Percentiles rank a stretch among this genome's conserved stretches.
Evolutionary conservation across 2,797 vertebrate genomes (phyloP).

Genomic region (Rhinatrema bivittatum): DNA sequence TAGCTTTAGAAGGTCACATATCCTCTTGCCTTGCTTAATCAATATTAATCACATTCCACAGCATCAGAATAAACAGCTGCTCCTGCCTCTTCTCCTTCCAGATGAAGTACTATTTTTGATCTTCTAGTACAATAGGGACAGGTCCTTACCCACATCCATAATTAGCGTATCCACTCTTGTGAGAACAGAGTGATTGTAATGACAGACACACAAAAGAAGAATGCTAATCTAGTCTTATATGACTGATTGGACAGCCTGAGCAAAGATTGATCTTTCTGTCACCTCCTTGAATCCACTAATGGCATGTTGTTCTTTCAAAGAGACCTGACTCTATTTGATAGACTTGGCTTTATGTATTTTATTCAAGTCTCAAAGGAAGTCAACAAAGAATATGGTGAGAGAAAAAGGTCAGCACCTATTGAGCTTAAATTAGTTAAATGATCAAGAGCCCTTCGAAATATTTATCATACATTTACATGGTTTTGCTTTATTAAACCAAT

Average conservation of each 20-base stretch:
- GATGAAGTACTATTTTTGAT: conserved; percentile 24
- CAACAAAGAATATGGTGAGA: conserved; percentile 41
- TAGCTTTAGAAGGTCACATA: conserved; percentile 36
- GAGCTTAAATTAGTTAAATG: conserved; percentile 82
- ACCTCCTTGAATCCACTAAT: conserved; percentile 44
- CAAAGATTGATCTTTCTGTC: conserved; percentile 76
- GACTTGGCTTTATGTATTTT: conserved; percentile 70
- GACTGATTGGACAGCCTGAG: conserved; percentile 54
- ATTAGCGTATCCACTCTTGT: conserved; percentile 18
- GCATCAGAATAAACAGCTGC: conserved; percentile 32
- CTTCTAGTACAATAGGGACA: conserved; percentile 19
- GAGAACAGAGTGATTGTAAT: conserved; percentile 25
- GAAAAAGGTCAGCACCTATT: conserved; percentile 70
- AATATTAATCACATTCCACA: conserved; percentile 33
- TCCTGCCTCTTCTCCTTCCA: conserved; percentile 12
- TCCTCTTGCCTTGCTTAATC: conserved; percentile 38
- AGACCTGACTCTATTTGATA: conserved; percentile 63
- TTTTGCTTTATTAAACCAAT: background rate
- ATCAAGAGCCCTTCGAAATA: conserved; percentile 57
- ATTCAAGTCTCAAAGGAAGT: conserved; percentile 42
- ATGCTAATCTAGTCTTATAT: conserved; percentile 38
- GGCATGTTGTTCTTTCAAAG: conserved; percentile 43
- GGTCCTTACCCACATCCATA: conserved; percentile 25
- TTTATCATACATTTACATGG: conserved; percentile 34
- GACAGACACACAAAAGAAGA: conserved; percentile 35